Base-by-base conservation (phyloP, 1,140 invertebrate genomes). In the Fopius arisanus region DNA sequence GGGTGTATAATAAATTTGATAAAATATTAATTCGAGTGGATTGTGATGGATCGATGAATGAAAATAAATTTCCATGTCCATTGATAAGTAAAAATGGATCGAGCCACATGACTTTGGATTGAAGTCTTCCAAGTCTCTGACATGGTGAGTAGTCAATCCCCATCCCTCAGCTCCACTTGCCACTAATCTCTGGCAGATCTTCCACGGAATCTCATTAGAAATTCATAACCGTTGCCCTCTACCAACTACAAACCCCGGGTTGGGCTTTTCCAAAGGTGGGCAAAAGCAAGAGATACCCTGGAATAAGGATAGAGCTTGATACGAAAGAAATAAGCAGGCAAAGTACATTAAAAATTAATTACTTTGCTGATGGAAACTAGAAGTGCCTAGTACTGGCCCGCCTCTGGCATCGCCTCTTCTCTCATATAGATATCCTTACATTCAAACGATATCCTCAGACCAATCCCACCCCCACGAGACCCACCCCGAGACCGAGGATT, bases 291-390 rank as follows among this genome's bases (percentile, higher is more conserved):
- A 72, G 29, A 65, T 31, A 65, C n/a, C n/a, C n/a, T 16, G 76
- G 77, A 54, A 75, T 69, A 75, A 76, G 75, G 81, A 83, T 86
- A 85, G 83, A 73, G 67, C 81, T 80, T 84, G 83, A 87, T 87
- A 85, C 83, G 85, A 88, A 88, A 87, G 83, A 88, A 88, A 87
- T 86, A 87, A 88, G 84, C 86, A 83, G 84, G 83, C 82, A 87
- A 88, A 88, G 84, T 88, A 85, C 85, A 87, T 88, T 88, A 87
- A 88, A 87, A 88, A 88, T 88, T 87, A 88, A 88, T 88, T 87
- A 88, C 86, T 87, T 83, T 82, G 85, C 84, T 88, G 87, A 88
- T 88, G 87, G 84, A 87, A 87, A 83, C 84, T 86, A 86, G 86
- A 85, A 85, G 86, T 85, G 80, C 83, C 83, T 83, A 83, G 80